phyloP scores from a whole-genome alignment of 1,140 invertebrate species.

The Gonioctena quinquepunctata region DNA sequence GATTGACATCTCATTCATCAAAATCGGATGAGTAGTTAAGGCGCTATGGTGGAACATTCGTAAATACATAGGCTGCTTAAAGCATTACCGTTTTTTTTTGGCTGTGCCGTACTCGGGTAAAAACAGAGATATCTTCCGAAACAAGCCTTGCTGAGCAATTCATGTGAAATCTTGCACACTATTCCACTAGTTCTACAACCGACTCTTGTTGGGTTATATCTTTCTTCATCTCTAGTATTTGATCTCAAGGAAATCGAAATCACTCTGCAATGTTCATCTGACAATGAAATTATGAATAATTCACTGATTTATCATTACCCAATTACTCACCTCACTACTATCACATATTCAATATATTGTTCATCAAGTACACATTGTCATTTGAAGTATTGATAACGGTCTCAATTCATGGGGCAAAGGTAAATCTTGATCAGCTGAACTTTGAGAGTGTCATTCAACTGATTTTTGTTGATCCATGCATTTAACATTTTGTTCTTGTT shows the following conservation, averaged over 20 bases:
- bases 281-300: slow-evolving; percentile 3
- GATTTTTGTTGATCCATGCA: slow-evolving; percentile 63
- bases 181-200: slow-evolving; percentile 88
- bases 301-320: not conserved
- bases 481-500: slow-evolving; percentile 54
- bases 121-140: slow-evolving; percentile 82
- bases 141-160: slow-evolving; percentile 87
- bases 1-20: no score
- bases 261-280: slow-evolving; percentile 72
- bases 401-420: slow-evolving; percentile 92
- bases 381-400: slow-evolving; percentile 75
- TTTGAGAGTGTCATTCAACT: slow-evolving; percentile 94
- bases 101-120: no score
- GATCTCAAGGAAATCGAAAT: slow-evolving; percentile 94
- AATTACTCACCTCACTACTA: slow-evolving; percentile 56
- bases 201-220: slow-evolving; percentile 96
- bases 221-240: slow-evolving; percentile 90
- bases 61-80: no score
- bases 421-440: slow-evolving; percentile 93
- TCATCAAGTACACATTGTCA: slow-evolving; percentile 88
- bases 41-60: no score
- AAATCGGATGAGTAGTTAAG: no score
- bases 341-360: slow-evolving; percentile 78
- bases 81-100: no score
- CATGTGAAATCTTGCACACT: slow-evolving; percentile 96